Evolutionary conservation across 2,888 invertebrate species (phyloP).

Genomic region (Dinocampus coccinellae): DNA sequence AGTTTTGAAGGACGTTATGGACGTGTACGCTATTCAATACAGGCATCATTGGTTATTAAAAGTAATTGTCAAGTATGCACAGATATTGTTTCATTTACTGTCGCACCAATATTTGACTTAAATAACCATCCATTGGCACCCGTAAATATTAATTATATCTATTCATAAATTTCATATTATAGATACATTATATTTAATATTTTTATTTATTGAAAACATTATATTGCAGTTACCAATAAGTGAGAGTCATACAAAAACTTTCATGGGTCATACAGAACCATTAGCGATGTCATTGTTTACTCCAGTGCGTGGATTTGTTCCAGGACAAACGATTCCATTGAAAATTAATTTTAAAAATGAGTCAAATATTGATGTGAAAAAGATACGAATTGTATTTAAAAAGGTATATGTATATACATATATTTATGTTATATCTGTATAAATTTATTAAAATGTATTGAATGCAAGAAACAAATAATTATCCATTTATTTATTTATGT

Average conservation of each 20-base stretch:
- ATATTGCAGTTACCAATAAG: slow-evolving; percentile 55
- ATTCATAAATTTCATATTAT: background rate
- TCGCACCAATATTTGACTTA: slow-evolving; percentile 69
- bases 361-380: slow-evolving; percentile 56
- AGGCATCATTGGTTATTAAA: slow-evolving; percentile 65
- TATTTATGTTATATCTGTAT: no score
- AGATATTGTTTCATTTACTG: slow-evolving; percentile 68
- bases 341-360: slow-evolving; percentile 58
- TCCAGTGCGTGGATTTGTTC: slow-evolving; percentile 65
- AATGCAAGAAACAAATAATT: no score
- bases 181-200: background rate
- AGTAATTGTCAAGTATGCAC: slow-evolving; percentile 48
- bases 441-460: no score
- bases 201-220: background rate
- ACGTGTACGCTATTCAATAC: slow-evolving; percentile 69
- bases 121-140: slow-evolving; percentile 66
- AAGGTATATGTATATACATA: slow-evolving; percentile 54
- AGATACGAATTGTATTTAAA: slow-evolving; percentile 58
- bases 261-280: slow-evolving; percentile 60
- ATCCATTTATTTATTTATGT: slow-evolving; percentile 5
- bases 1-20: slow-evolving; percentile 68
- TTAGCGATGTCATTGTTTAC: slow-evolving; percentile 55
- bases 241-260: slow-evolving; percentile 54
- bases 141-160: slow-evolving; percentile 48
- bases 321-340: slow-evolving; percentile 64